Evolutionary conservation across 2,888 invertebrate species (phyloP), one percentile per base, ranked within the genome.

Genomic region (Yponomeuta cagnagella): DNA sequence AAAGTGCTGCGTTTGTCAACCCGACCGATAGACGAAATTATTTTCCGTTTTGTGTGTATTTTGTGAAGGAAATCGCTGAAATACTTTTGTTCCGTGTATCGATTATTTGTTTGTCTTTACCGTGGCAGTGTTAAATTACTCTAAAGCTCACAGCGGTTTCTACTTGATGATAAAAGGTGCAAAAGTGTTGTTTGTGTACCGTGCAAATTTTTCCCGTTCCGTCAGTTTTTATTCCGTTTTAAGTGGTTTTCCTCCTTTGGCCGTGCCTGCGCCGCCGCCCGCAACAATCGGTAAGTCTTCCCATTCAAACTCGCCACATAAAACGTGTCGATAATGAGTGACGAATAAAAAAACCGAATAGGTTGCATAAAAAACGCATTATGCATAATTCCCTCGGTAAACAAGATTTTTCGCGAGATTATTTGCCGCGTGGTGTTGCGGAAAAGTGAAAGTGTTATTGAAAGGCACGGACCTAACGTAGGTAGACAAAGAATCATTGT

Each of bases 1-100:
- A 81, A 79, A 77, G 75, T 75, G 74, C 72, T 79, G 79, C 79
- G 80, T 77, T 75, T 78, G 82, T 81, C 80, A 81, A 82, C 82
- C 79, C 81, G 84, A 83, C 80, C 75, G 80, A 79, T 81, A 78
- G 78, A 77, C 77, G 76, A 75, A 43, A 79, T 76, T 78, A 77
- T 78, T 80, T 75, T 75, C 73, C 76, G 78, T 78, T 77, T 73
- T 72, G 74, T 73, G 73, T 77, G 78, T 78, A 77, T 74, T 72
- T 76, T 75, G 73, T 77, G 74, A 65, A 31, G 31, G 73, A 77
- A 76, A 77, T 77, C 77, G 75, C 77, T 79, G 75, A 78, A 80
- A 79, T 79, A 58, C 52, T 15, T 15, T 58, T 15, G 12, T 58
- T 58, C 5, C 1, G 15, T 58, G 2, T 58, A 58, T 1, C 52